These are phyloP conservation scores for Planococcus citri DNA, from an alignment of 1,140 invertebrate genomes.

Conservation along the genomic window DNA sequence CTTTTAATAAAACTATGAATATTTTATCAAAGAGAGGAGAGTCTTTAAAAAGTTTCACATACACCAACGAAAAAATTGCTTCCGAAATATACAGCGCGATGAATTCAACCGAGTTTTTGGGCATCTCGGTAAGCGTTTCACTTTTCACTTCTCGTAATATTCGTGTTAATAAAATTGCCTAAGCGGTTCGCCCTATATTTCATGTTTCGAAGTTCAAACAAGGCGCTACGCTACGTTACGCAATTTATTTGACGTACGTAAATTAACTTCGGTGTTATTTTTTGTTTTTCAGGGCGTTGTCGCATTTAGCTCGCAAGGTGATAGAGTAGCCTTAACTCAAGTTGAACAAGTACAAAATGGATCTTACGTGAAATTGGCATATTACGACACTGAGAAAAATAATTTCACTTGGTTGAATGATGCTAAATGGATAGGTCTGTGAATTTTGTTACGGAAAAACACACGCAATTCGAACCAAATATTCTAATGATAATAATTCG, in stretches of 20 bases:
- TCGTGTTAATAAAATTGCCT: too few relatives aligned
- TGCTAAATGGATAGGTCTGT: conserved; percentile 72
- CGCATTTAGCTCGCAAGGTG: conserved; percentile 92
- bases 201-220: too few relatives aligned
- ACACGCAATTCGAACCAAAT: background rate
- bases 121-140: conserved; percentile 74
- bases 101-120: conserved; percentile 92
- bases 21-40: conserved; percentile 60
- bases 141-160: too few relatives aligned
- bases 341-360: conserved; percentile 95
- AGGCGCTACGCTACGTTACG: too few relatives aligned
- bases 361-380: conserved; percentile 88
- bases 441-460: background rate
- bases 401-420: conserved; percentile 85
- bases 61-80: conserved; percentile 86
- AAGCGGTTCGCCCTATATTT: too few relatives aligned
- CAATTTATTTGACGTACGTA: too few relatives aligned
- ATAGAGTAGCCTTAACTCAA: conserved; percentile 95
- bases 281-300: conserved; percentile 60
- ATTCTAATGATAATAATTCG: too few relatives aligned
- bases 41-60: conserved; percentile 92
- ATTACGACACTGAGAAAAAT: conserved; percentile 88
- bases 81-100: conserved; percentile 93
- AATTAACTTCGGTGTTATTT: background rate
- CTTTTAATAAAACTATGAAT: conserved; percentile 93